A percentile compares a stretch with the other conserved stretches of the same genome.
phyloP scores from a whole-genome alignment of 1,140 invertebrate species.

The Euglossa dilemma region DNA sequence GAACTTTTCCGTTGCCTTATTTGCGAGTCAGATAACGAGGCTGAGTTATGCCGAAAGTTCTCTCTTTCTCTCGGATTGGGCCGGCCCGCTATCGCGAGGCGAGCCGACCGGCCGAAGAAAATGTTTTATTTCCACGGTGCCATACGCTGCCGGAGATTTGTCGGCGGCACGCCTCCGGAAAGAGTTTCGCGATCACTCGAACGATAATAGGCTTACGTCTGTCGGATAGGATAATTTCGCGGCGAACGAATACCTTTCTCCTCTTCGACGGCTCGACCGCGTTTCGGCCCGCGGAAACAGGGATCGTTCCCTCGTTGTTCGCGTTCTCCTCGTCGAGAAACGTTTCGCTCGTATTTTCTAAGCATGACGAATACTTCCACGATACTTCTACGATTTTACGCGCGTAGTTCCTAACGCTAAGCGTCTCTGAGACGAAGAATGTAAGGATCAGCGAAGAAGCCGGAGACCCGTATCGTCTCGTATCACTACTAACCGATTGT shows the following conservation, averaged over 20 bases:
- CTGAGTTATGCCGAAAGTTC: constrained; percentile 82
- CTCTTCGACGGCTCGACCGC: background rate
- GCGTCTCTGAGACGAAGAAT: constrained; percentile 21
- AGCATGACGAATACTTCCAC: constrained; percentile 27
- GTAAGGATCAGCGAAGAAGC: constrained; percentile 4
- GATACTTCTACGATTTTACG: constrained; percentile 12
- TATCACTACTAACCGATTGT: constrained; percentile 51
- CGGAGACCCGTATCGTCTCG: constrained; percentile 33
- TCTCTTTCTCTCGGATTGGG: constrained; percentile 56
- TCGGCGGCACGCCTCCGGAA: constrained; percentile 43
- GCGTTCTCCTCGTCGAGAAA: background rate
- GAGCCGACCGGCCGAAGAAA: constrained; percentile 39
- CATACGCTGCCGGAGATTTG: constrained; percentile 56
- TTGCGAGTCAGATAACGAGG: constrained; percentile 84
- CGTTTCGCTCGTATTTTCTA: background rate
- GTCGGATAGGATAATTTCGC: constrained; percentile 4
- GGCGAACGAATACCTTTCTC: background rate
- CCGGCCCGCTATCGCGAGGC: constrained; percentile 49
- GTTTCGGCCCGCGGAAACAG: no score
- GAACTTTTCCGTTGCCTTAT: constrained; percentile 83
- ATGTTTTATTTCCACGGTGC: constrained; percentile 64
- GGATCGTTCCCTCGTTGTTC: constrained; percentile 7
- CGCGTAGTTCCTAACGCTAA: constrained; percentile 60
- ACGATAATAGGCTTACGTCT: constrained; percentile 56
- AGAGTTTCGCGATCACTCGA: constrained; percentile 47